A percentile compares a stretch with the other conserved stretches of the same genome.
Conservation (phyloP, 2,888 invertebrate genomes). For the Cabera pusaria region DNA sequence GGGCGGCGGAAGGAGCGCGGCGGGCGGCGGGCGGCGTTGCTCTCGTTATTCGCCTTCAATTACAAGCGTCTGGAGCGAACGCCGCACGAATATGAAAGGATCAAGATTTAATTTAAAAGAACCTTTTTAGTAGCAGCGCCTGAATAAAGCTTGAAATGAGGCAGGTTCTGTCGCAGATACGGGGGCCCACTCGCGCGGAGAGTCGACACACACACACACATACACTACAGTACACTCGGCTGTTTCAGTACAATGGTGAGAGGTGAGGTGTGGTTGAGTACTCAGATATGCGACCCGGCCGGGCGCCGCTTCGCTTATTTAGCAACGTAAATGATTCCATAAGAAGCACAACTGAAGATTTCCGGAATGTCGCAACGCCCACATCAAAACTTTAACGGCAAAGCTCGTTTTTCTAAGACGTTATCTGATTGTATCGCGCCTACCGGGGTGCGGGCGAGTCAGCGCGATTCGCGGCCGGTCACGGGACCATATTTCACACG, state of each 20-base stretch:
- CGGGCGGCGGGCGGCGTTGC: conserved; percentile 5
- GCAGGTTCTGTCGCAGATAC: conserved; percentile 8
- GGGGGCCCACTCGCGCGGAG: no score
- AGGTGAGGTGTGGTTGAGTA: no score
- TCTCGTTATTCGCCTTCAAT: conserved; percentile 14
- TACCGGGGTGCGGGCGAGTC: not conserved
- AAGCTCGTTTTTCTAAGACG: conserved; percentile 11
- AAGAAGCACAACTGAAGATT: conserved; percentile 28
- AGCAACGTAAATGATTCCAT: conserved; percentile 29
- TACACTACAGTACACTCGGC: no score
- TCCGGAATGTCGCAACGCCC: not conserved
- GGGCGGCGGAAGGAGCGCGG: conserved; percentile 4
- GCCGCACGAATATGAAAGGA: conserved; percentile 21
- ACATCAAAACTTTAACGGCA: not conserved
- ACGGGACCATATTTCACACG: conserved; percentile 11
- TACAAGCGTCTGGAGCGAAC: conserved; percentile 13
- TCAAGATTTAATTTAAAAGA: conserved; percentile 28
- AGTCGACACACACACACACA: no score
- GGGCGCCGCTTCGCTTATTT: conserved; percentile 19
- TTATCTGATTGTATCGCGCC: conserved; percentile 8
- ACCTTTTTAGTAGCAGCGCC: conserved; percentile 21
- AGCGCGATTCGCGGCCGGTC: conserved; percentile 2
- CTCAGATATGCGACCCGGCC: no score
- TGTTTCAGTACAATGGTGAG: no score
- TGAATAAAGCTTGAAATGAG: conserved; percentile 22